Conservation (phyloP, 2,888 invertebrate species). For the Limnephilus marmoratus region DNA sequence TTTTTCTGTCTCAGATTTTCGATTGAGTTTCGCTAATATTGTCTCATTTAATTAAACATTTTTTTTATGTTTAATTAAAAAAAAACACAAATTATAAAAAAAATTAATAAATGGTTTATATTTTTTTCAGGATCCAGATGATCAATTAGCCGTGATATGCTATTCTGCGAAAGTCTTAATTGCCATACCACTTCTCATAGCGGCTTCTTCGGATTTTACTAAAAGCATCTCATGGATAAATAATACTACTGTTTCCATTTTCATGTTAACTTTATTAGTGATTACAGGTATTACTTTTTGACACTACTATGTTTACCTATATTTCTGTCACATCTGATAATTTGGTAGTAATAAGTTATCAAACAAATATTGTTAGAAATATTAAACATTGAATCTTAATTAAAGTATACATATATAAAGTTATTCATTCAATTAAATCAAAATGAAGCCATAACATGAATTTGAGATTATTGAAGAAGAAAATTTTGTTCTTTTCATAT, state of each 20-base stretch:
- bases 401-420: too few species aligned
- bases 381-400: too few species aligned
- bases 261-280: conserved; percentile 76
- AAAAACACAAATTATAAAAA: neutral
- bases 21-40: too few species aligned
- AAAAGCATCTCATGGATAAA: conserved; percentile 71
- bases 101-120: neutral
- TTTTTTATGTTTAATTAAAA: too few species aligned
- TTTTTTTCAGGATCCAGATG: conserved; percentile 67
- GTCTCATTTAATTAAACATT: too few species aligned
- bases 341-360: too few species aligned
- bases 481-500: too few species aligned
- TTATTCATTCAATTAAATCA: too few species aligned
- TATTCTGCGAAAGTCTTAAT: conserved; percentile 63
- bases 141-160: conserved; percentile 70
- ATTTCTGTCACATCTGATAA: neutral
- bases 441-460: too few species aligned
- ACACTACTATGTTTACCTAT: neutral
- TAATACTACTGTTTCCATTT: conserved; percentile 71
- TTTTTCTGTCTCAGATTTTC: too few species aligned
- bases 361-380: too few species aligned
- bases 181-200: conserved; percentile 67
- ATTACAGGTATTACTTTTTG: conserved; percentile 73
- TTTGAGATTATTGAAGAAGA: too few species aligned
- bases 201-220: conserved; percentile 68